A percentile compares a stretch with the other conserved stretches of the same genome.
These are phyloP conservation scores for Cheilosia scutellata DNA, from an alignment of 2,888 invertebrate species.

Conservation along the genomic window DNA sequence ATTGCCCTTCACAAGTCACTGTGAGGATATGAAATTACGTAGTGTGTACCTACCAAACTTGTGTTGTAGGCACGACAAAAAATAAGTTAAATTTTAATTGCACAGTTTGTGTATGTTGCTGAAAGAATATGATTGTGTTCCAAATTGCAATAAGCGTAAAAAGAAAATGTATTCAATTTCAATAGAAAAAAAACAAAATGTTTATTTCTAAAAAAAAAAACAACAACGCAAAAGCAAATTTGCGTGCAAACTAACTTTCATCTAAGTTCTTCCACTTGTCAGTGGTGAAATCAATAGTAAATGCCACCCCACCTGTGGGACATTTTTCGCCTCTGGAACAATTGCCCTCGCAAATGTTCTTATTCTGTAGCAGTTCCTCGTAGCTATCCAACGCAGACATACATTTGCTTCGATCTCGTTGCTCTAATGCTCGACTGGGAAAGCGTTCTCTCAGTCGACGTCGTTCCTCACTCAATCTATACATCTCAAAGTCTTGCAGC, in stretches of 20 bases:
- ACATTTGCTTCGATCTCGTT: slow-evolving; percentile 91
- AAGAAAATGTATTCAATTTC: background rate
- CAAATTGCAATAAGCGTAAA: background rate
- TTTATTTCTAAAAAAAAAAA: slow-evolving; percentile 26
- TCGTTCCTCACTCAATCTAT: slow-evolving; percentile 92
- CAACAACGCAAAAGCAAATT: slow-evolving; percentile 20
- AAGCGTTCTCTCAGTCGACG: slow-evolving; percentile 93
- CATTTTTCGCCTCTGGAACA: slow-evolving; percentile 93
- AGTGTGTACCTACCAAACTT: no score
- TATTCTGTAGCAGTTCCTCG: slow-evolving; percentile 90
- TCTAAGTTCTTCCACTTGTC: slow-evolving; percentile 77
- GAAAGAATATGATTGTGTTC: background rate
- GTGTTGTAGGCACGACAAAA: no score
- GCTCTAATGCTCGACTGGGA: slow-evolving; percentile 90
- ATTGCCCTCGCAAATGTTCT: slow-evolving; percentile 94
- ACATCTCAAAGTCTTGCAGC: slow-evolving; percentile 94
- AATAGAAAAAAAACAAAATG: background rate
- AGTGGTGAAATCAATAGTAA: slow-evolving; percentile 76
- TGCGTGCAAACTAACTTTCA: slow-evolving; percentile 21
- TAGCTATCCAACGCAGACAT: slow-evolving; percentile 92
- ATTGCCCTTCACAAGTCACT: no score
- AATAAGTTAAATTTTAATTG: background rate
- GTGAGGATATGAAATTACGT: no score
- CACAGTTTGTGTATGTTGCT: background rate
- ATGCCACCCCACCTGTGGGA: slow-evolving; percentile 88